These are phyloP conservation scores for Daktulosphaira vitifoliae DNA, from an alignment of 1,140 invertebrate genomes.

Conservation along the genomic window DNA sequence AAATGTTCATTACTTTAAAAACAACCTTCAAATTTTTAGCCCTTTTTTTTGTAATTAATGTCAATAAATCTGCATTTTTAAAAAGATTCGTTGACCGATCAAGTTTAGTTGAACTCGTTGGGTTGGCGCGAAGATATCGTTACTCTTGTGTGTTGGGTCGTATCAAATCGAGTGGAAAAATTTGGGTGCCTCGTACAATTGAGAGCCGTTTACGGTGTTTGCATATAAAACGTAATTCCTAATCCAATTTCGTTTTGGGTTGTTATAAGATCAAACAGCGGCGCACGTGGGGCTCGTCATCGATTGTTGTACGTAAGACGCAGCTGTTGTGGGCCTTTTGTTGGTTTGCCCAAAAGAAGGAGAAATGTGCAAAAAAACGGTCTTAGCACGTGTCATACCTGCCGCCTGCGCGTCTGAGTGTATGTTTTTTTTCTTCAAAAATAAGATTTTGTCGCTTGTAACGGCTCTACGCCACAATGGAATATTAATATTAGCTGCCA, in stretches of 20 bases:
- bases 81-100: no score
- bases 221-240: conserved; percentile 29
- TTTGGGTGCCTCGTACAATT: background rate
- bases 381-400: conserved; percentile 23
- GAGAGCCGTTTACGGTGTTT: conserved; percentile 28
- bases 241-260: conserved; percentile 32
- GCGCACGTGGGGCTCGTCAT: background rate
- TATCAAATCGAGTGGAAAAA: conserved; percentile 30
- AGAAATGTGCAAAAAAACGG: conserved; percentile 14
- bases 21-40: no score
- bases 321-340: no score
- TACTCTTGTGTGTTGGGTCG: background rate
- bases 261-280: conserved; percentile 27
- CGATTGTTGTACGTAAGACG: conserved; percentile 15
- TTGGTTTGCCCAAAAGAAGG: background rate
- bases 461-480: conserved; percentile 7
- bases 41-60: no score
- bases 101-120: no score
- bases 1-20: no score
- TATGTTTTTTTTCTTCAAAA: background rate
- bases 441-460: conserved; percentile 20
- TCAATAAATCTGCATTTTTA: no score
- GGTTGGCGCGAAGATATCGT: background rate
- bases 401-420: no score
- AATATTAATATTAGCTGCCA: background rate